These are phyloP conservation scores for Martes martes DNA, from an alignment of 2,113 vertebrate species.

Conservation along the genomic window DNA sequence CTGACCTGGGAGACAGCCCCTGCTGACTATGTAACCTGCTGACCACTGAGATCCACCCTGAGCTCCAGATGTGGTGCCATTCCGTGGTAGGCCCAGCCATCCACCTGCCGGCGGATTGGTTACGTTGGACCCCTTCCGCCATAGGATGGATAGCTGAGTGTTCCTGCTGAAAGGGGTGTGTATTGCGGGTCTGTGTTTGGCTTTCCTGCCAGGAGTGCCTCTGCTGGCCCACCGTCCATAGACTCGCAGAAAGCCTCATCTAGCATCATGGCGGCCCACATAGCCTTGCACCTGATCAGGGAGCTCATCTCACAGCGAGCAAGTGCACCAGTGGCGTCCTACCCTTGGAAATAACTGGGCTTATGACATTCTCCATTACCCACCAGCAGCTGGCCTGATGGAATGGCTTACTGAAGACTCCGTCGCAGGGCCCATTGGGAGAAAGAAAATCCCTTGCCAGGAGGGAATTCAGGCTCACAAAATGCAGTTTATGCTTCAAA, in stretches of 20 bases:
- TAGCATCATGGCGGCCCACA: neutral
- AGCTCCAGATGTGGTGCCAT: neutral
- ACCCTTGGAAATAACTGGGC: neutral
- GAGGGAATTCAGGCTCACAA: neutral
- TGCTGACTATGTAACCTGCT: neutral
- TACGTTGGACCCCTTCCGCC: neutral
- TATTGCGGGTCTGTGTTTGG: neutral
- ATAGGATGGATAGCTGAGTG: neutral
- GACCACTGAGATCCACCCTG: neutral
- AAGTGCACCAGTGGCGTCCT: neutral
- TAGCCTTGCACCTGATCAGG: neutral
- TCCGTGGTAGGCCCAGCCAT: neutral
- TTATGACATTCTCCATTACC: neutral
- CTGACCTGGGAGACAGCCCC: neutral
- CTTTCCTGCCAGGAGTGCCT: neutral
- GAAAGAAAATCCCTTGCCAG: slow-evolving; percentile 24
- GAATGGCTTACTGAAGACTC: neutral
- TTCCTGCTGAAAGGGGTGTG: neutral
- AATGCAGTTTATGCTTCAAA: neutral
- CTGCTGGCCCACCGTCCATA: neutral
- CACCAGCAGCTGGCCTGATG: neutral
- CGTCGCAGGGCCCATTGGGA: neutral
- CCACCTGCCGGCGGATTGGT: neutral
- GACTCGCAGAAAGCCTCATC: neutral
- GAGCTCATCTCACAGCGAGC: neutral